Base-by-base conservation (phyloP, 1,140 invertebrate species). In the Pogonomyrmex barbatus region DNA sequence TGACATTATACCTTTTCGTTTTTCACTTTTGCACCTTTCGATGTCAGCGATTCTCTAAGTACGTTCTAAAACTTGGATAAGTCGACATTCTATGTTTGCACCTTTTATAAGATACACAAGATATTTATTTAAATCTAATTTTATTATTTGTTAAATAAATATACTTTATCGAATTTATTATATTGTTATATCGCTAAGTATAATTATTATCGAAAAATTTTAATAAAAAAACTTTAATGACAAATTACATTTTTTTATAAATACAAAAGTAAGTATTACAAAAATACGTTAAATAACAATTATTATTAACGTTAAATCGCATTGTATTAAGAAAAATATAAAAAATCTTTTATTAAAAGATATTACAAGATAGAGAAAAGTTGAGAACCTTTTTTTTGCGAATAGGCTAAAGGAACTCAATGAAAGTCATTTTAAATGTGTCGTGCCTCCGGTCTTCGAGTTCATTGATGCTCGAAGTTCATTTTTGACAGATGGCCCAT, bases 391-490 rank as follows among this genome's bases (percentile, higher is more conserved):
- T 24, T 88, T 54, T 42, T 9, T 9, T 5, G 17, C 39, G 75
- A 85, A 86, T 83, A 67, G 54, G n/a, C 39, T 52, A 78, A 85
- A 36, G 42, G 42, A 62, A 63, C 60, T 91, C 87, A 92, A 93
- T 92, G 91, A 92, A 94, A 94, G 93, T 94, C 91, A 91, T 91
- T 93, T 89, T 83, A 88, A 73, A 70, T 70, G 87, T 56, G 83
- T 86, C 89, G 87, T 90, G 93, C 93, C 90, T 86, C 89, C 70
- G 89, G 89, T 93, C 91, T 93, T 92, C 87, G 86, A 92, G 93
- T 94, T 94, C 94, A 94, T 94, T 94, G 94, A 94, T 93, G 92
- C 90, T 87, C 70, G 56, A 90, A 93, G 91, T 93, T 93, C 85
- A 93, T 94, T 90, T 93, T 93, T 93, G 93, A 94, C 90, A 89